These are phyloP conservation scores for Procambarus virginalis DNA, from an alignment of 1,140 invertebrate genomes.

Conservation along the genomic window DNA sequence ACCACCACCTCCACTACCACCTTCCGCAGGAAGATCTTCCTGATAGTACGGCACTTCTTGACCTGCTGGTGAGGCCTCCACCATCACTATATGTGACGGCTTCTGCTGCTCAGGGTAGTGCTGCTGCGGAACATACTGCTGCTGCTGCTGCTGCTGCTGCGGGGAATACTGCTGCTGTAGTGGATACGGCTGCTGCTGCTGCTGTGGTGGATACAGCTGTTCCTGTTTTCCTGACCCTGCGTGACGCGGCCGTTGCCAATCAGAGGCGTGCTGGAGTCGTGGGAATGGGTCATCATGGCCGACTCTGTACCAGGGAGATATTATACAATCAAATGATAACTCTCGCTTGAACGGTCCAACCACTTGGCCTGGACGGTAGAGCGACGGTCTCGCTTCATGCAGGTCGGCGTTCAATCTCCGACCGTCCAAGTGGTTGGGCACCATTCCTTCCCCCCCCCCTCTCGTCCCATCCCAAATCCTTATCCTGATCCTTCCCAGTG, in stretches of 20 bases:
- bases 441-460: no score
- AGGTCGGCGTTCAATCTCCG: no score
- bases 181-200: constrained; percentile 19
- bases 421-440: no score
- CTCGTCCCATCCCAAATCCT: no score
- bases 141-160: constrained; percentile 17
- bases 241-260: constrained; percentile 50
- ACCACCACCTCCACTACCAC: background rate
- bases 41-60: background rate
- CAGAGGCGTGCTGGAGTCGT: constrained; percentile 48
- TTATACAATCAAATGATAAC: no score
- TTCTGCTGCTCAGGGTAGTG: constrained; percentile 9
- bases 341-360: no score
- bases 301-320: constrained; percentile 24
- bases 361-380: no score
- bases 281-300: constrained; percentile 37
- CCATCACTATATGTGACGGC: constrained; percentile 12
- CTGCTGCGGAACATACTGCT: constrained; percentile 15
- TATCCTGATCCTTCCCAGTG: no score
- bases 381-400: no score
- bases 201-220: background rate
- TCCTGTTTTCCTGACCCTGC: constrained; percentile 43
- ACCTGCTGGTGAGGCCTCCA: background rate
- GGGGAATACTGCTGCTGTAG: background rate
- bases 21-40: constrained; percentile 3